These are phyloP conservation scores for Chrysotoxum bicinctum DNA, from an alignment of 2,888 invertebrate species.

Conservation along the genomic window DNA sequence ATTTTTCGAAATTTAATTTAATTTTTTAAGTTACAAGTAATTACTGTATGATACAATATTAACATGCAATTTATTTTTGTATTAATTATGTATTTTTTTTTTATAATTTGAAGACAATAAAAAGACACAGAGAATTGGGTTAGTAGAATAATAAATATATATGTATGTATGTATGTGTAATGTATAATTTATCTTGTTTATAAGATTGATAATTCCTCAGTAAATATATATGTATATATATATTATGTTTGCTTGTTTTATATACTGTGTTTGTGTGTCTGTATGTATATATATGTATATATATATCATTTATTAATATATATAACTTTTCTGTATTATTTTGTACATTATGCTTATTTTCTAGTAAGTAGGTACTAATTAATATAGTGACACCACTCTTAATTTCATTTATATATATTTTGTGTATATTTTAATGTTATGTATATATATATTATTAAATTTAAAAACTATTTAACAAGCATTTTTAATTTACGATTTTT, in stretches of 20 bases:
- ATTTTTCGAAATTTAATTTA: constrained; percentile 33
- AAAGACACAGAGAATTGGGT: constrained; percentile 70
- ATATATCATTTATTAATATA: constrained; percentile 34
- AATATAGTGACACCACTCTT: constrained; percentile 56
- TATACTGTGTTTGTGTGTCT: constrained; percentile 54
- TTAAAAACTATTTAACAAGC: constrained; percentile 72
- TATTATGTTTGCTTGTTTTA: constrained; percentile 18
- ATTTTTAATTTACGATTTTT: constrained; percentile 46
- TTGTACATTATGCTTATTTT: constrained; percentile 70
- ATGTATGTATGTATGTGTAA: constrained; percentile 36
- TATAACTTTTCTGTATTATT: constrained; percentile 44
- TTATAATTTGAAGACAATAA: constrained; percentile 57
- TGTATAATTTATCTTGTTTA: constrained; percentile 41
- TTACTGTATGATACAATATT: constrained; percentile 65
- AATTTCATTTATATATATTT: constrained; percentile 22
- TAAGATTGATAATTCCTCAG: constrained; percentile 65
- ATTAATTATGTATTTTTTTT: constrained; percentile 38
- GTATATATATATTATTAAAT: constrained; percentile 38
- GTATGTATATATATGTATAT: constrained; percentile 28
- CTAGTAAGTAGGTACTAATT: constrained; percentile 68
- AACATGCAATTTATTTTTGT: constrained; percentile 58
- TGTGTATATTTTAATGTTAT: constrained; percentile 40
- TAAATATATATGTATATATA: constrained; percentile 65
- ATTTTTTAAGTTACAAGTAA: constrained; percentile 36
- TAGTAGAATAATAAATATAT: constrained; percentile 76